These are phyloP conservation scores for Dicyrtoma fusca DNA, from an alignment of 2,888 invertebrate genomes.

Conservation along the genomic window DNA sequence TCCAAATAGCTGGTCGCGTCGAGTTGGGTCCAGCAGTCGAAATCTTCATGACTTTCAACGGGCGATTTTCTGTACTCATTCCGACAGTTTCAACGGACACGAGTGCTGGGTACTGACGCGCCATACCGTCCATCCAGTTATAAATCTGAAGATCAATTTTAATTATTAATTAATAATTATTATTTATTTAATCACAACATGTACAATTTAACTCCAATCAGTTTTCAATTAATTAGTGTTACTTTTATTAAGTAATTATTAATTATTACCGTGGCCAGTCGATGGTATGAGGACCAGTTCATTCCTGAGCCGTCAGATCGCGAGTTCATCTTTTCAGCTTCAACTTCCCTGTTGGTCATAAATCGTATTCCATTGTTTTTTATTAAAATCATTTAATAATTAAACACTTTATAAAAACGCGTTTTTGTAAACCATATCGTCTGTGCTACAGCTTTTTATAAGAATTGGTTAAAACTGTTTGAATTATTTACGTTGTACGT, in stretches of 20 bases:
- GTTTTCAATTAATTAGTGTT: neutral
- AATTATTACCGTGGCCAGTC: constrained; percentile 47
- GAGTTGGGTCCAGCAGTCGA: constrained; percentile 59
- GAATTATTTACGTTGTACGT: too few relatives aligned
- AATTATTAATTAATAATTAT: neutral
- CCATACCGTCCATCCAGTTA: constrained; percentile 67
- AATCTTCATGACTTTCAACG: constrained; percentile 61
- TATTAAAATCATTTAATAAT: too few relatives aligned
- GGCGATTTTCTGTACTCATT: constrained; percentile 72
- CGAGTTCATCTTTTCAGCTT: constrained; percentile 3
- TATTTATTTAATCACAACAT: neutral
- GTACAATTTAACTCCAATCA: neutral
- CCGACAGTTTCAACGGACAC: constrained; percentile 74
- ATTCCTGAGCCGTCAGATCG: constrained; percentile 33
- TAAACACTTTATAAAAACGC: too few relatives aligned
- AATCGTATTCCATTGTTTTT: too few relatives aligned
- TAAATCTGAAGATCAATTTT: constrained; percentile 53
- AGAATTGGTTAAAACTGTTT: neutral
- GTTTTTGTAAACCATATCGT: too few relatives aligned
- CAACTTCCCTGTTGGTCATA: constrained; percentile 19
- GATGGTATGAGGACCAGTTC: constrained; percentile 52
- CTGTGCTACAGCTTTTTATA: too few relatives aligned
- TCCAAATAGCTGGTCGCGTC: constrained; percentile 64
- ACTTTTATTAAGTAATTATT: neutral
- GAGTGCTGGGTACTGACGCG: constrained; percentile 68